These are phyloP conservation scores for Jordanella pulchra DNA, from an alignment of 2,797 vertebrate genomes.

Conservation along the genomic window DNA sequence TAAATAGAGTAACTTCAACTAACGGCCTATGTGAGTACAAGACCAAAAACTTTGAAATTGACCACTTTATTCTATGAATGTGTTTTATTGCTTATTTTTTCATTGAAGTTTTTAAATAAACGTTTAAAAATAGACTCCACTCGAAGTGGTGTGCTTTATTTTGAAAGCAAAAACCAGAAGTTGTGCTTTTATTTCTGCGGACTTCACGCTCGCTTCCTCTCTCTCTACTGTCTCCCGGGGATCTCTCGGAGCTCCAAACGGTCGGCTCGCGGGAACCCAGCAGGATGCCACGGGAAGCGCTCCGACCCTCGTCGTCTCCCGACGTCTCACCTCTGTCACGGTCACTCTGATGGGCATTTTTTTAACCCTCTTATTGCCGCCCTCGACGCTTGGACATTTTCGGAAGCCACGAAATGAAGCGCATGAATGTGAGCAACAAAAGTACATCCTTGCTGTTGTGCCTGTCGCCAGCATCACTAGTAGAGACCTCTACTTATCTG, in stretches of 20 bases:
- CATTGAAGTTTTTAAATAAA: not conserved
- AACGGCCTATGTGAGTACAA: constrained; percentile 16
- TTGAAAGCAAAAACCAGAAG: constrained; percentile 33
- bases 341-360: constrained; percentile 75
- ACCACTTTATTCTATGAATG: rapidly evolving
- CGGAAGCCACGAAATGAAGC: constrained; percentile 77
- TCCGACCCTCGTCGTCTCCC: constrained; percentile 61
- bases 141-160: constrained; percentile 16
- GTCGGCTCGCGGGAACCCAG: constrained; percentile 62
- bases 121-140: rapidly evolving
- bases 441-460: constrained; percentile 66
- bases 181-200: rapidly evolving
- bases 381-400: constrained; percentile 72
- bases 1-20: constrained; percentile 14
- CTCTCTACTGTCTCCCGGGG: not conserved
- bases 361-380: constrained; percentile 43
- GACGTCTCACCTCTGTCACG: constrained; percentile 61
- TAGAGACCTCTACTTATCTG: constrained; percentile 33
- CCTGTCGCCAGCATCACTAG: constrained; percentile 61
- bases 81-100: rapidly evolving
- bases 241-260: constrained; percentile 50
- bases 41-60: rapidly evolving
- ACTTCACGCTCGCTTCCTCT: constrained; percentile 22
- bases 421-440: constrained; percentile 83
- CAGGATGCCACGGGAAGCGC: constrained; percentile 70